Evolutionary conservation across 2,797 vertebrate genomes (phyloP).

Genomic region (Hippocampus kuda): DNA sequence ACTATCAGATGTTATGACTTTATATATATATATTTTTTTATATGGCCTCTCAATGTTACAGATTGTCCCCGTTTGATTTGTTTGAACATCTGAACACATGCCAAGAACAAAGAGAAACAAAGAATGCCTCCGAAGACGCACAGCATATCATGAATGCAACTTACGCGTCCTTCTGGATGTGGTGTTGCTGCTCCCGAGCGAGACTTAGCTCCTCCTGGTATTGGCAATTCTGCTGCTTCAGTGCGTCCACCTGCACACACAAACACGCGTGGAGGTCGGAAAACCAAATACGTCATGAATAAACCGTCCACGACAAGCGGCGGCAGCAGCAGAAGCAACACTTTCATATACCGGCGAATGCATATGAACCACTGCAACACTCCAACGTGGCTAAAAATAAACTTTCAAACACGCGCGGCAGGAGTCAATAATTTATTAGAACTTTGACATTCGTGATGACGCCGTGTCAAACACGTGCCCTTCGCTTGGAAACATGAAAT

Average conservation of each 20-base stretch:
- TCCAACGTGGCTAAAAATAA: conserved; percentile 3
- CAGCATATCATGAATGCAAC: conserved; percentile 37
- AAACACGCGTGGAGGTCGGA: background rate
- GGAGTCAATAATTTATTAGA: conserved; percentile 40
- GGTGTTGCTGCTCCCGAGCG: conserved; percentile 71
- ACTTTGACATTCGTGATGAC: conserved; percentile 16
- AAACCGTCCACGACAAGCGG: background rate
- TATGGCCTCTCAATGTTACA: background rate
- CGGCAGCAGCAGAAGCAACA: too few relatives aligned
- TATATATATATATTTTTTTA: too few relatives aligned
- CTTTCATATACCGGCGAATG: background rate
- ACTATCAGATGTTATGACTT: too few relatives aligned
- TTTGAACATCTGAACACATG: too few relatives aligned
- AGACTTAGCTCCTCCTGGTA: conserved; percentile 76
- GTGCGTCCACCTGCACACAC: conserved; percentile 71
- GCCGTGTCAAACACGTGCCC: background rate
- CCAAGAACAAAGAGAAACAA: too few relatives aligned
- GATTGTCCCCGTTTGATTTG: background rate
- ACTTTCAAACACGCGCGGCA: background rate
- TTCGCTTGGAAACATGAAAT: background rate
- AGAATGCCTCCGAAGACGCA: too few relatives aligned
- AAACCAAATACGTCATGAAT: background rate
- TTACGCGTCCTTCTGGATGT: conserved; percentile 80
- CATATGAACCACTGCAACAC: conserved; percentile 1
- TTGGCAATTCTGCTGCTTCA: conserved; percentile 82